These are phyloP conservation scores for Corythornis madagascariensis DNA, from an alignment of 2,113 vertebrate species.

Conservation along the genomic window DNA sequence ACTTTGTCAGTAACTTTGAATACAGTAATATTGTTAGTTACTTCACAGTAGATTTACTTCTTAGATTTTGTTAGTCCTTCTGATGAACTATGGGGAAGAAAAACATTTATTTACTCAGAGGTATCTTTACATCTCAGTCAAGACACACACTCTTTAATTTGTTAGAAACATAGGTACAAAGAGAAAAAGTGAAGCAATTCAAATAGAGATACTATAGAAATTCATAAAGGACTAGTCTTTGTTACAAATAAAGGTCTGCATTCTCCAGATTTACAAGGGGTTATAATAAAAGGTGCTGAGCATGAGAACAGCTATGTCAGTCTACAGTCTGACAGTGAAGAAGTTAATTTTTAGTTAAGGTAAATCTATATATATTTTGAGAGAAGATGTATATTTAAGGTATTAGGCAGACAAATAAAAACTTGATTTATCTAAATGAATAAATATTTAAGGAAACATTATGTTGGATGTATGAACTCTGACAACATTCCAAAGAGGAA, in stretches of 20 bases:
- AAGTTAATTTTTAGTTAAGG: background rate
- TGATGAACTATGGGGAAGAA: background rate
- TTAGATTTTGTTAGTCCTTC: background rate
- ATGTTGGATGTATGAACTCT: background rate
- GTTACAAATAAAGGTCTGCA: background rate
- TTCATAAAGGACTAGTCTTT: background rate
- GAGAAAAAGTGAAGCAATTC: background rate
- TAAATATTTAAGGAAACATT: background rate
- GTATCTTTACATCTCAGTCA: background rate
- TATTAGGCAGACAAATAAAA: background rate
- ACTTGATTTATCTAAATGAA: background rate
- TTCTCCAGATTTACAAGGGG: background rate
- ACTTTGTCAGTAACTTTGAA: background rate
- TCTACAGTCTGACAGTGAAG: background rate
- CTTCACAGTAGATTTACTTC: background rate
- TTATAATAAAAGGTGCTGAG: background rate
- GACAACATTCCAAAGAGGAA: background rate
- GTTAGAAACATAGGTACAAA: background rate
- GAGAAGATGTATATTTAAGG: background rate
- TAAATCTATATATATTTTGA: background rate
- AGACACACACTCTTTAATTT: background rate
- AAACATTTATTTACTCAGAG: background rate
- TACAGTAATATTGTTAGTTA: background rate
- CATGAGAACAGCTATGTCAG: background rate
- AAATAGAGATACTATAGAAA: background rate